phyloP scores from a whole-genome alignment of 2,797 vertebrate species.

The Natrix natrix region DNA sequence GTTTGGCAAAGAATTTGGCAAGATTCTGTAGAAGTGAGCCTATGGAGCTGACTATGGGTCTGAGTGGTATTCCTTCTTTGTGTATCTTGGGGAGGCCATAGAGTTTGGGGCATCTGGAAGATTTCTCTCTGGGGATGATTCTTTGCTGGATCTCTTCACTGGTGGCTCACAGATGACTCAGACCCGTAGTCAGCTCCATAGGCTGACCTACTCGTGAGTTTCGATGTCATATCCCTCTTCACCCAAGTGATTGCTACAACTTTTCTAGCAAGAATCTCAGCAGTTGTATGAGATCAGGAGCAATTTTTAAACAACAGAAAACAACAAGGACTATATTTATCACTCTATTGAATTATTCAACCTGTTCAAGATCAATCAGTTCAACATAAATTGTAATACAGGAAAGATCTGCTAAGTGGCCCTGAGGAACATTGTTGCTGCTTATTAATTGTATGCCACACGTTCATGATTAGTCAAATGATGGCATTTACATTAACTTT shows the following conservation, averaged over 20 bases:
- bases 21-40: no score
- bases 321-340: neutral
- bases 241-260: neutral
- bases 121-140: no score
- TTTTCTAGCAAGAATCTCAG: neutral
- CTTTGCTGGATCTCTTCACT: no score
- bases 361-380: constrained; percentile 6
- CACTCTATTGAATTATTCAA: constrained; percentile 16
- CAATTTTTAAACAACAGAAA: constrained; percentile 20
- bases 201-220: no score
- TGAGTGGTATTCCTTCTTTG: no score
- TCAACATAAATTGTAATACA: constrained; percentile 17
- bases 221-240: no score
- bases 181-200: no score
- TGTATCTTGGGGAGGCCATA: no score
- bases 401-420: neutral
- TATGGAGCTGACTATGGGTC: no score
- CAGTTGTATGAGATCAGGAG: neutral
- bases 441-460: constrained; percentile 29
- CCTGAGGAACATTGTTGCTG: neutral
- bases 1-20: no score
- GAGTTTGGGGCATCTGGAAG: no score
- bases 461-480: constrained; percentile 9
- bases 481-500: constrained; percentile 24
- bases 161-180: no score